phyloP scores from a whole-genome alignment of 2,888 invertebrate species.

The Embidobia sp. region DNA sequence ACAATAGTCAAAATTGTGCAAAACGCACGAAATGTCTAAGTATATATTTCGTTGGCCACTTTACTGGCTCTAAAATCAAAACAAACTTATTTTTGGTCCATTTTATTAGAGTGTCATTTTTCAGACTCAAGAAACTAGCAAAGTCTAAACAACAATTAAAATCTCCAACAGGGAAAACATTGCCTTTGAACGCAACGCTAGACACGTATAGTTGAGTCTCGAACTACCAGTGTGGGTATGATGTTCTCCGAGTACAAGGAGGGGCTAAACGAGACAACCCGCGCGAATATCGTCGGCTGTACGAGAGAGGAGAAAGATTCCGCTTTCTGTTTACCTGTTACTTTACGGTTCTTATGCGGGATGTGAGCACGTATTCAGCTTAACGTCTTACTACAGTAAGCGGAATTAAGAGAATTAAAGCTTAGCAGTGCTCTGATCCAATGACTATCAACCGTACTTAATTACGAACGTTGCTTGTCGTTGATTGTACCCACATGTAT shows the following conservation, averaged over 20 bases:
- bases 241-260: conserved; percentile 77
- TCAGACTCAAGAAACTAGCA: too few species aligned
- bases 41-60: too few species aligned
- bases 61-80: too few species aligned
- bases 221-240: conserved; percentile 17
- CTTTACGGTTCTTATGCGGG: conserved; percentile 76
- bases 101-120: too few species aligned
- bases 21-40: too few species aligned
- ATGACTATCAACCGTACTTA: too few species aligned
- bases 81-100: too few species aligned
- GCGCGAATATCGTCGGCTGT: conserved; percentile 78
- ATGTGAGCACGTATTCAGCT: conserved; percentile 78
- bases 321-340: conserved; percentile 73
- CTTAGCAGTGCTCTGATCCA: neutral
- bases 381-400: conserved; percentile 35
- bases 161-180: too few species aligned
- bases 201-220: neutral
- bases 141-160: too few species aligned
- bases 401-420: neutral
- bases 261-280: conserved; percentile 81
- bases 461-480: too few species aligned
- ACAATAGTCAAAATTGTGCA: too few species aligned
- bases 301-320: conserved; percentile 74
- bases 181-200: neutral
- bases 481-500: too few species aligned